Conservation (phyloP, 1,140 invertebrate genomes). For the Papilio dardanus region DNA sequence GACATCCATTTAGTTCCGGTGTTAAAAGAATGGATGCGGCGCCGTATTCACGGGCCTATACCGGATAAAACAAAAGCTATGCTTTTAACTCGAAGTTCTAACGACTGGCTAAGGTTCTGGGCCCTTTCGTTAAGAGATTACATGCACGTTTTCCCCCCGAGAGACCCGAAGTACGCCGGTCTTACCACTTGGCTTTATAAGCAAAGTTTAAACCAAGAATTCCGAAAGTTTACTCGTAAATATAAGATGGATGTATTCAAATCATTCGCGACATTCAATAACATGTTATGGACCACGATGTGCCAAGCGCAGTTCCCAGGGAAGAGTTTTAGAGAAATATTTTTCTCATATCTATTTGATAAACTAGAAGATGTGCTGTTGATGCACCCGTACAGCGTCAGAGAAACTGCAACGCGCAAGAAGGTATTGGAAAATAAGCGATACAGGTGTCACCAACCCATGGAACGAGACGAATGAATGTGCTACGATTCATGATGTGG, state of each 20-base stretch:
- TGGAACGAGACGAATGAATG: slow-evolving; percentile 33
- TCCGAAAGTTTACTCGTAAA: slow-evolving; percentile 53
- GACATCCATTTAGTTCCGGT: slow-evolving; percentile 70
- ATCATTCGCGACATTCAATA: slow-evolving; percentile 63
- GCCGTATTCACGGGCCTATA: slow-evolving; percentile 61
- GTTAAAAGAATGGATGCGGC: slow-evolving; percentile 73
- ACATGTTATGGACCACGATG: slow-evolving; percentile 72
- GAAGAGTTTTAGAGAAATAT: slow-evolving; percentile 74
- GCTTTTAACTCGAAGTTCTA: slow-evolving; percentile 55
- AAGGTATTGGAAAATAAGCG: slow-evolving; percentile 50
- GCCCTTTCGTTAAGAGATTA: slow-evolving; percentile 53
- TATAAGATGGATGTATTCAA: slow-evolving; percentile 63
- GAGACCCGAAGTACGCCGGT: slow-evolving; percentile 50
- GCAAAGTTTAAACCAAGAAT: slow-evolving; percentile 62
- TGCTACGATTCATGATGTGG: slow-evolving; percentile 32
- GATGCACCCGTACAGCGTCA: slow-evolving; percentile 69
- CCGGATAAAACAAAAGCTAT: slow-evolving; percentile 48
- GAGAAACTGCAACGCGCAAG: slow-evolving; percentile 56
- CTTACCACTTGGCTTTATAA: slow-evolving; percentile 65
- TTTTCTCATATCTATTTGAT: slow-evolving; percentile 66
- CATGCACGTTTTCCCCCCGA: slow-evolving; percentile 56
- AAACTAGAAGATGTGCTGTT: slow-evolving; percentile 63
- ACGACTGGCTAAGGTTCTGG: slow-evolving; percentile 58
- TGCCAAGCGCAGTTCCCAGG: slow-evolving; percentile 67
- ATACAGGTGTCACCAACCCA: slow-evolving; percentile 58